Percentiles rank a stretch among this genome's conserved stretches.
Conservation (phyloP, 2,888 invertebrate genomes). For the Bellardia pandia region DNA sequence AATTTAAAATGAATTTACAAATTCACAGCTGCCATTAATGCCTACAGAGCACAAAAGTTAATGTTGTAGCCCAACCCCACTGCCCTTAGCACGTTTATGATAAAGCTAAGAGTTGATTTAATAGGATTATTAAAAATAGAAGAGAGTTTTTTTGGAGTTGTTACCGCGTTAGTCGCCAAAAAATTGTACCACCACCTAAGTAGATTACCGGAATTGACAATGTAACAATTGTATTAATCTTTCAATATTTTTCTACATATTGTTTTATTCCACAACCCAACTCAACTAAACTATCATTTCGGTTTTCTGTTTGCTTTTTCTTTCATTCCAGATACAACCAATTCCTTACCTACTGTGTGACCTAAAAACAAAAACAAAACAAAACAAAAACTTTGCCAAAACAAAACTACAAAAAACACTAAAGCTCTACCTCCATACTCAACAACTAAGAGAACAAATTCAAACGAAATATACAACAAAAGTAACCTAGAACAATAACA, state of each 20-base stretch:
- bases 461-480: constrained; percentile 33
- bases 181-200: constrained; percentile 17
- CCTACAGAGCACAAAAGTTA: not conserved
- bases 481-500: constrained; percentile 62
- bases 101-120: constrained; percentile 21
- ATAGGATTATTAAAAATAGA: constrained; percentile 47
- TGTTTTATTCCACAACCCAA: constrained; percentile 24
- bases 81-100: not conserved
- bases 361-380: constrained; percentile 59
- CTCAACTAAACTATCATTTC: not conserved
- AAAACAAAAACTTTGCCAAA: constrained; percentile 33
- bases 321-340: constrained; percentile 54
- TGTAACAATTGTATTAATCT: constrained; percentile 62
- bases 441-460: constrained; percentile 28
- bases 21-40: constrained; percentile 6
- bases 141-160: not conserved
- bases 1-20: constrained; percentile 32
- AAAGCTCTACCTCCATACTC: constrained; percentile 58
- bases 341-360: constrained; percentile 68
- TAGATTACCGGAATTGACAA: constrained; percentile 64
- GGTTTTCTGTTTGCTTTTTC: not conserved
- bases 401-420: constrained; percentile 3
- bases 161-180: not conserved
- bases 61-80: not conserved
- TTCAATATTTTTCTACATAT: constrained; percentile 40